phyloP scores from a whole-genome alignment of 2,113 vertebrate species.

The Argyrosomus japonicus region DNA sequence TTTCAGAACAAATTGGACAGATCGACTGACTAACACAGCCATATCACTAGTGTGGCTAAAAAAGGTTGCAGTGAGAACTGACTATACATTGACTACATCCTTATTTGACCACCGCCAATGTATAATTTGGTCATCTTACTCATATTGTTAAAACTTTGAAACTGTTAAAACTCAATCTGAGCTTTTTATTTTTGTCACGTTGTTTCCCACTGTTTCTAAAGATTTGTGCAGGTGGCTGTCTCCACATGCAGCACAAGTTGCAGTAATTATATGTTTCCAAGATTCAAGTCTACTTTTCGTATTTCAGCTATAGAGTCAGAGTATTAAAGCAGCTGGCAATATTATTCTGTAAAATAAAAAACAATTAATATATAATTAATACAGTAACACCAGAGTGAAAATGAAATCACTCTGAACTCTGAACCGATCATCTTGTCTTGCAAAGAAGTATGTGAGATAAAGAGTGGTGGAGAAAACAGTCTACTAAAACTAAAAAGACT shows the following conservation, averaged over 20 bases:
- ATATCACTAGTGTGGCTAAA: not conserved
- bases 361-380: no score
- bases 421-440: constrained; percentile 25
- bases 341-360: constrained; percentile 28
- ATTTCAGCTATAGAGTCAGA: constrained; percentile 30
- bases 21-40: not conserved
- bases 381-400: constrained; percentile 29
- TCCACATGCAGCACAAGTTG: constrained; percentile 1
- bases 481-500: constrained; percentile 49
- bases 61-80: not conserved
- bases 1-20: no score
- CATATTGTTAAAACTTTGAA: not conserved
- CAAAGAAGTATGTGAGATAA: constrained; percentile 40
- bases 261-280: not conserved
- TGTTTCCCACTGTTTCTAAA: not conserved
- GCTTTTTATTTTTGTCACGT: not conserved
- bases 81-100: no score
- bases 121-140: not conserved
- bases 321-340: constrained; percentile 3
- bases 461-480: constrained; percentile 44
- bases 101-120: no score
- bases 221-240: not conserved
- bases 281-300: not conserved
- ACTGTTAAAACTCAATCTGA: not conserved
- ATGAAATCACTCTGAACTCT: constrained; percentile 66